Base-by-base conservation (phyloP, 2,888 invertebrate species). In the Minunthozetes semirufus region DNA sequence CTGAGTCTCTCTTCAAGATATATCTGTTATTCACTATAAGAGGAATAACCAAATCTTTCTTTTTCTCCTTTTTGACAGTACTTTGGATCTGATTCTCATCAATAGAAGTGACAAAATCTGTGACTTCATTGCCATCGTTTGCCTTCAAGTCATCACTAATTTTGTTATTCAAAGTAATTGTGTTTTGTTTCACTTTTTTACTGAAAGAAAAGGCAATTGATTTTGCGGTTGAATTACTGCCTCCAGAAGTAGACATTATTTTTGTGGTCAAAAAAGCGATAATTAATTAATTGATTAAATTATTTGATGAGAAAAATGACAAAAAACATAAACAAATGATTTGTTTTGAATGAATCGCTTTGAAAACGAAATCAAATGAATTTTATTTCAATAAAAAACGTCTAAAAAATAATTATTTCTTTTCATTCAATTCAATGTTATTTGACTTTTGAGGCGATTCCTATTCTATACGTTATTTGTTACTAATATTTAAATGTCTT, bases 11-110 rank as follows among this genome's bases (percentile, higher is more conserved):
- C 6, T 22, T 38, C 8, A 75, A 63, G 33, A 82, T 79, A 83
- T 84, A 84, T 29, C 81, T 81, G 76, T 84, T 84, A 70, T 82
- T 81, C 46, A 79, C 79, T 29, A 84, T 84, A 33, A 84, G 78
- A 0, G 84, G 84, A 46, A 84, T 84, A 0, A 84, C 81, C n/a
- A 82, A 76, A n/a, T 80, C 80, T 73, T 80, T 77, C 48, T 78
- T 79, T 46, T 79, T 77, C 9, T 46, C 50, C 8, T 76, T 73
- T 25, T 77, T 75, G 15, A 68, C 46, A 72, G 74, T 53, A 70
- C 78, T 75, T 63, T 77, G 74, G 66, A 78, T 77, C 70, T 78
- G 71, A 59, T 72, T 76, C 25, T 77, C 68, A 50, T 76, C 76
- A 29, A 78, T 75, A 33, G 76, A 72, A 15, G 50, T 50, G 1